Conservation (phyloP, 2,888 invertebrate species). For the Scelioninae gen. 2 region DNA sequence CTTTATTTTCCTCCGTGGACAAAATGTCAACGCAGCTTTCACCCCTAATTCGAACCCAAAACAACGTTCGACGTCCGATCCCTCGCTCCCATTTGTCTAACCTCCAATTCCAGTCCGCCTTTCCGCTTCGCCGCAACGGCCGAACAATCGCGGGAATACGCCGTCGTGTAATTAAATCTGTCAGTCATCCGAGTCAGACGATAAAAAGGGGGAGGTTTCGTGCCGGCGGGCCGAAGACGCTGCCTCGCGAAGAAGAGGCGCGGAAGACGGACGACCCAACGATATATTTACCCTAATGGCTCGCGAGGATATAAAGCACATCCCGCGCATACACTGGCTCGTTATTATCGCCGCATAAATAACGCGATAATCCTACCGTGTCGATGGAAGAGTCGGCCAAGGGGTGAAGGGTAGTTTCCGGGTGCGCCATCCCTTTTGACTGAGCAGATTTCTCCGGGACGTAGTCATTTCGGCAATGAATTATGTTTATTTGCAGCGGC, state of each 20-base stretch:
- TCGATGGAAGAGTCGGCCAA: constrained; percentile 63
- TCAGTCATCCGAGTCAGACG: neutral
- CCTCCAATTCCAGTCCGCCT: constrained; percentile 30
- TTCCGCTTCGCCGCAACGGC: constrained; percentile 14
- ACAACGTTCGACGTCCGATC: too few relatives aligned
- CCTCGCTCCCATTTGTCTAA: constrained; percentile 51
- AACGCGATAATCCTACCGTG: constrained; percentile 74
- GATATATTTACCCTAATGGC: constrained; percentile 75
- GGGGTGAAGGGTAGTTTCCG: constrained; percentile 52
- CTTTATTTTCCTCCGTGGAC: too few relatives aligned
- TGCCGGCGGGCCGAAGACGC: constrained; percentile 4
- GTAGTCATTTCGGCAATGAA: constrained; percentile 35
- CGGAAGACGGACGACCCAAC: constrained; percentile 60
- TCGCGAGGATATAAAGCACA: constrained; percentile 75
- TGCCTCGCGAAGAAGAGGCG: constrained; percentile 12
- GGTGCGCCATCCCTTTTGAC: constrained; percentile 38
- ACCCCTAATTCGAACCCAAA: too few relatives aligned
- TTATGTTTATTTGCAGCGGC: constrained; percentile 25
- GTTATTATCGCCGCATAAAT: constrained; percentile 76
- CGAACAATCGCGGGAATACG: constrained; percentile 5
- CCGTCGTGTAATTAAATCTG: constrained; percentile 31
- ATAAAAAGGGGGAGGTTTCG: constrained; percentile 15
- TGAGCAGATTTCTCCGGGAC: constrained; percentile 48
- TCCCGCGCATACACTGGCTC: constrained; percentile 75
- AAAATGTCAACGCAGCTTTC: too few relatives aligned